phyloP scores from a whole-genome alignment of 1,140 invertebrate species.

The Drosophila ohnishii region DNA sequence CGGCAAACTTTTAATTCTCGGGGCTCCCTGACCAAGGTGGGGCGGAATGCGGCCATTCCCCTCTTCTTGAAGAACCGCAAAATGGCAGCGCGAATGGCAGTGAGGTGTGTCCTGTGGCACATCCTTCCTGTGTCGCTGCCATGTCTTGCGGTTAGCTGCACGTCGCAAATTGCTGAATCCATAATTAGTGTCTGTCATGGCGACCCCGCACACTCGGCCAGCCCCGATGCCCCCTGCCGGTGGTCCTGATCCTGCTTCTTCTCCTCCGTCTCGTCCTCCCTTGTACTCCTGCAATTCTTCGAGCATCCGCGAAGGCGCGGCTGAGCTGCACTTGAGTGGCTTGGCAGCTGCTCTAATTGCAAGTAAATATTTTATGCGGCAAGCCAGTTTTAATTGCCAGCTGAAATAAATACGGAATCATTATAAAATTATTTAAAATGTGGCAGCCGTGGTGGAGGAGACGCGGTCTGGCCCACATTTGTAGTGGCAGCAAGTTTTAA shows the following conservation, averaged over 20 bases:
- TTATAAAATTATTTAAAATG: constrained; percentile 67
- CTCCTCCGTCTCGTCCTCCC: neutral
- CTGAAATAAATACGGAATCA: constrained; percentile 79
- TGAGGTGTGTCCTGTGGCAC: constrained; percentile 65
- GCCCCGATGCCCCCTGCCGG: neutral
- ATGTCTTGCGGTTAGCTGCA: constrained; percentile 71
- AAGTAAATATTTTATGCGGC: constrained; percentile 78
- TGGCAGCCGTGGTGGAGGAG: neutral
- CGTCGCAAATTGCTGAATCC: constrained; percentile 78
- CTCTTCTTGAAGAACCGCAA: constrained; percentile 52
- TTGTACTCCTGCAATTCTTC: neutral
- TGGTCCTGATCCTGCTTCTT: neutral
- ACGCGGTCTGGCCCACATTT: constrained; percentile 60
- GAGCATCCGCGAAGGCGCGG: constrained; percentile 40
- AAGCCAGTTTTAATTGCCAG: constrained; percentile 76
- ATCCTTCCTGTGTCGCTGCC: constrained; percentile 41
- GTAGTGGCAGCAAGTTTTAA: constrained; percentile 77
- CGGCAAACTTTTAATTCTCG: constrained; percentile 45
- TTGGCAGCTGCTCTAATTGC: constrained; percentile 72
- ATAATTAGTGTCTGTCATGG: constrained; percentile 80
- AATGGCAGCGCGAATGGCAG: constrained; percentile 56
- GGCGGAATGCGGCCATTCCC: constrained; percentile 21
- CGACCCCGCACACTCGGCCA: constrained; percentile 34
- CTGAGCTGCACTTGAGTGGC: constrained; percentile 72
- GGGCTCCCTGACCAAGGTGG: constrained; percentile 10